phyloP scores from a whole-genome alignment of 2,113 vertebrate species.

The Hemiscyllium ocellatum region DNA sequence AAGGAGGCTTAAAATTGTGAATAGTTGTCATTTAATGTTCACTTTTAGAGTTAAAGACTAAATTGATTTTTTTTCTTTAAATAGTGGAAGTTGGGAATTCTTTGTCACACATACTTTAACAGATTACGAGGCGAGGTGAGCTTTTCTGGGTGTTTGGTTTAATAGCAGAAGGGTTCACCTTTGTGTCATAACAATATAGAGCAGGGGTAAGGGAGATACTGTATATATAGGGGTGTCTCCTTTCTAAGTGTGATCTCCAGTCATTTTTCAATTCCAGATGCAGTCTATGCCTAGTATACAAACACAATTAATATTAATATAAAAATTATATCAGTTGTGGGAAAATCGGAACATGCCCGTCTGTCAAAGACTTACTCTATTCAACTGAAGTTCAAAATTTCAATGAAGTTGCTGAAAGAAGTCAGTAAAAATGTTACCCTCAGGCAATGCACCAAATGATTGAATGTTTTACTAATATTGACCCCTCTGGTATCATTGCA shows the following conservation, averaged over 20 bases:
- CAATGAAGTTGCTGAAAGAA: conserved; percentile 11
- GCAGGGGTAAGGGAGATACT: background rate
- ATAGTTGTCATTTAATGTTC: too few species aligned
- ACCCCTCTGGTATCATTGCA: background rate
- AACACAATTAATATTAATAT: conserved; percentile 11
- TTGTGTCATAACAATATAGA: background rate
- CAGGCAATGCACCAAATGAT: background rate
- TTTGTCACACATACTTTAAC: too few species aligned
- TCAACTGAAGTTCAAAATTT: background rate
- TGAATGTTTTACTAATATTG: background rate
- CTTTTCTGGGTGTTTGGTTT: too few species aligned
- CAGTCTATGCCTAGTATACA: background rate
- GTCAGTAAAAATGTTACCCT: background rate
- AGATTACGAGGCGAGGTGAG: too few species aligned
- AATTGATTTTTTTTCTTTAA: too few species aligned
- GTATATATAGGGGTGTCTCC: background rate
- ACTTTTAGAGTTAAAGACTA: too few species aligned
- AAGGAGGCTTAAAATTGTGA: too few species aligned
- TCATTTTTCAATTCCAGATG: background rate
- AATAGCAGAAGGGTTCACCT: too few species aligned
- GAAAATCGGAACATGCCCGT: background rate
- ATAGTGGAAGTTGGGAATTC: too few species aligned
- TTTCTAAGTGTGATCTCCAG: background rate
- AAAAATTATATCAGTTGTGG: conserved; percentile 1
- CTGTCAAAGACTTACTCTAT: background rate